These are phyloP conservation scores for Coleophora deauratella DNA, from an alignment of 2,888 invertebrate genomes.

Conservation along the genomic window DNA sequence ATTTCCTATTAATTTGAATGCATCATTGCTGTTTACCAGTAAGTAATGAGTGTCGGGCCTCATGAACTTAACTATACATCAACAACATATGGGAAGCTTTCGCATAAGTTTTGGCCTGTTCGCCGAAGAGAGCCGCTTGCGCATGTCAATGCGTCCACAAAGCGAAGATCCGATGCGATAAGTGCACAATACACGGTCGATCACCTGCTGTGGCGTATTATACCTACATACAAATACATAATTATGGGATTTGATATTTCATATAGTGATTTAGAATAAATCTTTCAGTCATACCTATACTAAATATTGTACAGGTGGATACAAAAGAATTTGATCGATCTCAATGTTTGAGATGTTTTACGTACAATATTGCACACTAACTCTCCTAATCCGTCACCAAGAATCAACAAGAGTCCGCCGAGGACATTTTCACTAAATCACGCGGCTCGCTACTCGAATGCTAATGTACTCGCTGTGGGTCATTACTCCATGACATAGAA, in stretches of 20 bases:
- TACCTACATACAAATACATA: background rate
- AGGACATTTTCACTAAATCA: too few species aligned
- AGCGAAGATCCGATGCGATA: conserved; percentile 66
- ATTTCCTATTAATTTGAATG: too few species aligned
- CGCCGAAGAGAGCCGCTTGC: conserved; percentile 42
- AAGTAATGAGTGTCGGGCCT: conserved; percentile 40
- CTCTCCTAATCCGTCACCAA: too few species aligned
- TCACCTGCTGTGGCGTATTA: conserved; percentile 32
- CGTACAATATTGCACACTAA: background rate
- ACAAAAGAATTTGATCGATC: too few species aligned
- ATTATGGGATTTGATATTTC: too few species aligned
- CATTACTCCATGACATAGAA: conserved; percentile 23
- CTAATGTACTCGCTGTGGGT: conserved; percentile 27
- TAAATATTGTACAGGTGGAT: too few species aligned
- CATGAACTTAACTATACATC: conserved; percentile 14
- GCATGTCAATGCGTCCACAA: conserved; percentile 62
- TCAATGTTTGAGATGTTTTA: background rate
- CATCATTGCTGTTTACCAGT: conserved; percentile 10
- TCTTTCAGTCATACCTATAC: too few species aligned
- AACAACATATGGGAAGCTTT: conserved; percentile 43
- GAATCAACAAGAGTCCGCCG: too few species aligned
- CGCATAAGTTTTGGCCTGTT: conserved; percentile 59
- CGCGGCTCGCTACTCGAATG: conserved; percentile 3
- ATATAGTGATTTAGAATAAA: too few species aligned
- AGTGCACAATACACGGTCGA: conserved; percentile 58